phyloP scores from a whole-genome alignment of 1,140 invertebrate species.

The Leguminivora glycinivorella region DNA sequence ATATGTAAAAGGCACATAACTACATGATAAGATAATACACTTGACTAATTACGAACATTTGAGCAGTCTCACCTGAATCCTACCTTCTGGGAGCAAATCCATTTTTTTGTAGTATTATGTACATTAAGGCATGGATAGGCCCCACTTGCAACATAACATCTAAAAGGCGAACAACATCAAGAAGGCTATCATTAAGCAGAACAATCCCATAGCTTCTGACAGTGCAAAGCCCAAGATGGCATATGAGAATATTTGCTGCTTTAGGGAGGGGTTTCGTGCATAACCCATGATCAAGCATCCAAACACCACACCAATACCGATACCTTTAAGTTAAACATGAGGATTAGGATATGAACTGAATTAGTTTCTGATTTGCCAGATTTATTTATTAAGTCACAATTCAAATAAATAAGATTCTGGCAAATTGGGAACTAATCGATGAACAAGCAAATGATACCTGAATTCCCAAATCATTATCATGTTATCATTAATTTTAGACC shows the following conservation, averaged over 20 bases:
- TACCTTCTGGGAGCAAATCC: not conserved
- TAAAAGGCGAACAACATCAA: conserved; percentile 91
- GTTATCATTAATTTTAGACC: no score
- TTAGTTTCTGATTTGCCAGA: no score
- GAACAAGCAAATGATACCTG: not conserved
- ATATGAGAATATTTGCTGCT: conserved; percentile 96
- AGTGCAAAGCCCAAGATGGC: conserved; percentile 96
- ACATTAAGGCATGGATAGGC: conserved; percentile 43
- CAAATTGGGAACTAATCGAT: no score
- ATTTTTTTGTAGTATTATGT: conserved; percentile 33
- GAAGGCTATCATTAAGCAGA: conserved; percentile 98
- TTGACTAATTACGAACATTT: conserved; percentile 26
- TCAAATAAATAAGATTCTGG: no score
- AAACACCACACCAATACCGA: conserved; percentile 96
- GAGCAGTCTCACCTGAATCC: not conserved
- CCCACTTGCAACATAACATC: conserved; percentile 37
- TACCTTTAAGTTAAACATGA: conserved; percentile 81
- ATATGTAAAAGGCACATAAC: no score
- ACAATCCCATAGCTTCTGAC: conserved; percentile 97
- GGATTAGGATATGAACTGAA: not conserved
- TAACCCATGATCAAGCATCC: conserved; percentile 95
- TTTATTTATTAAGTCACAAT: no score
- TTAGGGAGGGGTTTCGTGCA: conserved; percentile 94
- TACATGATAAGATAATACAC: no score
- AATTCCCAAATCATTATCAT: not conserved